Conservation (phyloP, 2,888 invertebrate genomes). For the Adineta ricciae region DNA sequence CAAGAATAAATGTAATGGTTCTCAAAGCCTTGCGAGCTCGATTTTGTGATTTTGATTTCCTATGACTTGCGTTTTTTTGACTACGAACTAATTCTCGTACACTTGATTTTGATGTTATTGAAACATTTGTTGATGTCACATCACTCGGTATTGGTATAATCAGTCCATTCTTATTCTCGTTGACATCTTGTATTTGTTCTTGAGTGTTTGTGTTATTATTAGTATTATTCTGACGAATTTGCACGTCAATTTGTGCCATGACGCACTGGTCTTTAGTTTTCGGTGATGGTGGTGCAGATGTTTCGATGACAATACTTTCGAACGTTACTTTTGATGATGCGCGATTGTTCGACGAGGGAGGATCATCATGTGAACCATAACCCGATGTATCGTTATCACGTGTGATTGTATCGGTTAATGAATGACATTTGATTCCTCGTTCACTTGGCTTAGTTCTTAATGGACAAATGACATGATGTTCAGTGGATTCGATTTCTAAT, state of each 20-base stretch:
- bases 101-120: neutral
- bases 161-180: neutral
- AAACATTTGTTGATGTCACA: neutral
- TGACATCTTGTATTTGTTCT: neutral
- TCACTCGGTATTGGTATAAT: neutral
- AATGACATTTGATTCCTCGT: neutral
- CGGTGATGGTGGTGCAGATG: neutral
- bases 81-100: neutral
- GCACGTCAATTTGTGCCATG: neutral
- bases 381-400: conserved; percentile 19
- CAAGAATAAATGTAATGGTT: conserved; percentile 94
- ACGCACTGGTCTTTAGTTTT: conserved; percentile 11
- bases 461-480: neutral
- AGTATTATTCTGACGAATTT: neutral
- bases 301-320: neutral
- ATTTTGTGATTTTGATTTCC: conserved; percentile 33
- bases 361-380: conserved; percentile 21
- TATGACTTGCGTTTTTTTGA: neutral
- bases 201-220: neutral
- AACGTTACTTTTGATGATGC: neutral
- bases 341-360: neutral
- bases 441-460: neutral
- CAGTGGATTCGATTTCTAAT: neutral
- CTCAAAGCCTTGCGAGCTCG: conserved; percentile 91
- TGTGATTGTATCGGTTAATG: neutral